Percentiles rank a stretch among this genome's conserved stretches.
Evolutionary conservation across 1,140 invertebrate genomes (phyloP).

Genomic region (Lepidostoma basale): DNA sequence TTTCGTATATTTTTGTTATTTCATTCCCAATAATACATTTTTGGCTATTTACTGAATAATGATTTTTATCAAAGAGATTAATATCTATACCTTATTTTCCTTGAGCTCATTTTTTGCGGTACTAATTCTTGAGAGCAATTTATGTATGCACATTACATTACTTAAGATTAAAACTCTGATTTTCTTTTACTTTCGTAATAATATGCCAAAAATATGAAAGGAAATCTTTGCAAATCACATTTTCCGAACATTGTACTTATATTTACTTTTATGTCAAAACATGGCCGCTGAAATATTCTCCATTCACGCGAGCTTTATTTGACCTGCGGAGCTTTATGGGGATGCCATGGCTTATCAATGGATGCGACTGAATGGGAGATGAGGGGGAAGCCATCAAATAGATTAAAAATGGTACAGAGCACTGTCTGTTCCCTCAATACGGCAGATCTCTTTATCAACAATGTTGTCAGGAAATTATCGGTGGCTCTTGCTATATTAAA

Average conservation of each 20-base stretch:
- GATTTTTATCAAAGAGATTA: too few species aligned
- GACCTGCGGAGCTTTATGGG: neutral
- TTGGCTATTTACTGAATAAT: too few species aligned
- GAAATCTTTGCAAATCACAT: too few species aligned
- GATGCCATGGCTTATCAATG: slow-evolving; percentile 40
- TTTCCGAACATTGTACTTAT: too few species aligned
- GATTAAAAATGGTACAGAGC: slow-evolving; percentile 42
- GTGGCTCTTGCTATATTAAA: neutral
- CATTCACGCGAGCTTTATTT: slow-evolving; percentile 3
- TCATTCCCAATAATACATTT: too few species aligned
- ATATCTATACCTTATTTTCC: too few species aligned
- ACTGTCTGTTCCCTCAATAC: neutral
- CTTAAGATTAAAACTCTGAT: neutral
- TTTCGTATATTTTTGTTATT: too few species aligned
- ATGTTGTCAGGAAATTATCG: neutral
- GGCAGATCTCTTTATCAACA: neutral
- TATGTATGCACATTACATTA: too few species aligned
- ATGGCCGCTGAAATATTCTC: slow-evolving; percentile 5
- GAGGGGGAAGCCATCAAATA: slow-evolving; percentile 40
- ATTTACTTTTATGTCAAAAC: too few species aligned
- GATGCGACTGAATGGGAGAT: slow-evolving; percentile 37
- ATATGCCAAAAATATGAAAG: neutral
- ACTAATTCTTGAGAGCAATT: too few species aligned
- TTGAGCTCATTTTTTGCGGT: too few species aligned
- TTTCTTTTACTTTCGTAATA: neutral